A percentile compares a stretch with the other conserved stretches of the same genome.
Evolutionary conservation across 1,140 invertebrate genomes (phyloP).

Genomic region (Amyelois transitella): DNA sequence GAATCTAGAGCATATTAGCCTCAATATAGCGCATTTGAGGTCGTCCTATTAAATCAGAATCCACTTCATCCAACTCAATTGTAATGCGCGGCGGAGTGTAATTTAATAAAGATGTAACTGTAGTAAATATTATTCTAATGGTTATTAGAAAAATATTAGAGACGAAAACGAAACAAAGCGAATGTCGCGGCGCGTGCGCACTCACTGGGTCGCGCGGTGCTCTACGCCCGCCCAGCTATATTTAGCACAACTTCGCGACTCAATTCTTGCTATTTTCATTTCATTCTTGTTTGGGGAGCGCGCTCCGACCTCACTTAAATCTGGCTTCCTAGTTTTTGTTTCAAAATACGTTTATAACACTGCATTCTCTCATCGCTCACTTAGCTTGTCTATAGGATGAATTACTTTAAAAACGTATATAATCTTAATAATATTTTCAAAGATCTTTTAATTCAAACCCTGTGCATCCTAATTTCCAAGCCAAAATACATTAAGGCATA

Average conservation of each 20-base stretch:
- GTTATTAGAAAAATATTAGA: neutral
- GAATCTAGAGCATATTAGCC: conserved; percentile 47
- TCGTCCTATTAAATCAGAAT: conserved; percentile 4
- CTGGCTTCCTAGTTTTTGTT: conserved; percentile 35
- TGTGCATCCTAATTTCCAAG: no score
- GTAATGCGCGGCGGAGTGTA: no score
- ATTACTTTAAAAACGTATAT: no score
- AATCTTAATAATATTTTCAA: no score
- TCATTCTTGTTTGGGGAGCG: conserved; percentile 42
- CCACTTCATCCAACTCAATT: no score
- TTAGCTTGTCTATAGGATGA: no score
- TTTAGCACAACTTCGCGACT: conserved; percentile 69
- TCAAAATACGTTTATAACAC: neutral
- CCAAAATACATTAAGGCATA: no score
- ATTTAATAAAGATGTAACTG: neutral
- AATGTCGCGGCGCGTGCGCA: conserved; percentile 33
- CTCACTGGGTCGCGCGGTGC: conserved; percentile 22
- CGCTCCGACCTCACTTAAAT: conserved; percentile 46
- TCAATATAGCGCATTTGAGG: conserved; percentile 20
- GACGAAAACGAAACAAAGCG: conserved; percentile 33
- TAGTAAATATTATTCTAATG: neutral
- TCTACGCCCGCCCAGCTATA: conserved; percentile 54
- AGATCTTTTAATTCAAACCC: no score
- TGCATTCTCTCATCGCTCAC: neutral
- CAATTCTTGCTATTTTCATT: conserved; percentile 69